These are phyloP conservation scores for Microctenopoma stevenorrisi DNA, from an alignment of 2,797 vertebrate species.

Conservation along the genomic window DNA sequence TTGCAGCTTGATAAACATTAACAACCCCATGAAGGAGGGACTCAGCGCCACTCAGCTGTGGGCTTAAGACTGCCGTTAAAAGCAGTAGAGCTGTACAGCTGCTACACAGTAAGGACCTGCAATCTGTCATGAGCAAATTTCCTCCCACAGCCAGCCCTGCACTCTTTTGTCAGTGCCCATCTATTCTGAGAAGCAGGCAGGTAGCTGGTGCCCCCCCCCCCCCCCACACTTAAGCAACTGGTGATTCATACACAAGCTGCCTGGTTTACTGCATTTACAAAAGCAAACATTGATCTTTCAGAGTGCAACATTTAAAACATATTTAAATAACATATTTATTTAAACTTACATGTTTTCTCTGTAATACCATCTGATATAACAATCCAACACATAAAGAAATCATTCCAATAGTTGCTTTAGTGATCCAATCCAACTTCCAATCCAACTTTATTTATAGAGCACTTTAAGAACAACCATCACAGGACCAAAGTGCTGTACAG, in stretches of 20 bases:
- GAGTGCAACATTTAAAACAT: not conserved
- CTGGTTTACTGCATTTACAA: not conserved
- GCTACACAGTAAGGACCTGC: conserved; percentile 36
- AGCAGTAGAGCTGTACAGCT: conserved; percentile 25
- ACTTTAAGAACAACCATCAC: too few species aligned
- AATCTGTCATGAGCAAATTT: conserved; percentile 20
- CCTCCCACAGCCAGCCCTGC: conserved; percentile 40
- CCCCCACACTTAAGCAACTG: not conserved
- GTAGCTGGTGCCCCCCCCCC: not conserved
- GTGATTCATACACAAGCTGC: conserved; percentile 11
- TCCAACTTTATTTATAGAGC: too few species aligned
- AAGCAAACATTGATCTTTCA: not conserved
- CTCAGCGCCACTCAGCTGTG: conserved; percentile 32
- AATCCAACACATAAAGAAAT: too few species aligned
- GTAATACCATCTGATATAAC: not conserved
- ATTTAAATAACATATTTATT: not conserved
- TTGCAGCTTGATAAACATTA: conserved; percentile 44
- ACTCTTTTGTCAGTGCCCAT: conserved; percentile 18
- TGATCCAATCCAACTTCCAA: too few species aligned
- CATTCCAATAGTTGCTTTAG: too few species aligned
- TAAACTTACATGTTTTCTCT: not conserved
- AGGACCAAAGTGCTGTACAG: too few species aligned
- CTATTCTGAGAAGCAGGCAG: conserved; percentile 22
- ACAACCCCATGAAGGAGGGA: conserved; percentile 26
- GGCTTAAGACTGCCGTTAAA: conserved; percentile 62